These are phyloP conservation scores for Sitta europaea DNA, from an alignment of 2,113 vertebrate genomes.

Conservation along the genomic window DNA sequence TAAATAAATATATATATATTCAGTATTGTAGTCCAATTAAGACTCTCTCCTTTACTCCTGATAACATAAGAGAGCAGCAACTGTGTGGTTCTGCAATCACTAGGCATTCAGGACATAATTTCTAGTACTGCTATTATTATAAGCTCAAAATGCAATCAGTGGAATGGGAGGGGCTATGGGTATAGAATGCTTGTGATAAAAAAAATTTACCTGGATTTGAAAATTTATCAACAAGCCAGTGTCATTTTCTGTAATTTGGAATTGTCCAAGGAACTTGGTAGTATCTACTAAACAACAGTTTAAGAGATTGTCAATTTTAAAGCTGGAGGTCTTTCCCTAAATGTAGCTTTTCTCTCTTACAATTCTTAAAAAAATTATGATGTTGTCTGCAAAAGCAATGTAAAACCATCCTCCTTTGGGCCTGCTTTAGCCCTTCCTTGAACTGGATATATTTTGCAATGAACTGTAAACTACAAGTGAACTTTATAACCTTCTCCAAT, in stretches of 20 bases:
- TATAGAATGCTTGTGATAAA: neutral
- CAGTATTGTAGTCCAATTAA: neutral
- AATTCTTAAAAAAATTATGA: neutral
- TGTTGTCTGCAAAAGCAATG: neutral
- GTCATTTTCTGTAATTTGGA: neutral
- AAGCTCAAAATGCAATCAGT: slow-evolving; percentile 1
- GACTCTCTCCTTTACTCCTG: neutral
- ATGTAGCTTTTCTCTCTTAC: neutral
- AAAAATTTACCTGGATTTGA: neutral
- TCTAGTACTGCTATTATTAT: neutral
- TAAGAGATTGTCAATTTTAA: neutral
- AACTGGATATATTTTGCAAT: neutral
- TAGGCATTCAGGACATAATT: neutral
- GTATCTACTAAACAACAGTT: neutral
- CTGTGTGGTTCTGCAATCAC: neutral
- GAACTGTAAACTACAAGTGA: neutral
- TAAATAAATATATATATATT: neutral
- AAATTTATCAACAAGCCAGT: neutral
- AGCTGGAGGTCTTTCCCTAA: neutral
- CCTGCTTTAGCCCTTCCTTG: neutral
- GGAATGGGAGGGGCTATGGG: neutral
- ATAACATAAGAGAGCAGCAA: neutral
- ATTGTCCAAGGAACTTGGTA: neutral
- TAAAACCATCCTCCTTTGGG: neutral
- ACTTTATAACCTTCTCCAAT: neutral